phyloP scores from a whole-genome alignment of 2,113 vertebrate genomes.

The Saguinus midas region DNA sequence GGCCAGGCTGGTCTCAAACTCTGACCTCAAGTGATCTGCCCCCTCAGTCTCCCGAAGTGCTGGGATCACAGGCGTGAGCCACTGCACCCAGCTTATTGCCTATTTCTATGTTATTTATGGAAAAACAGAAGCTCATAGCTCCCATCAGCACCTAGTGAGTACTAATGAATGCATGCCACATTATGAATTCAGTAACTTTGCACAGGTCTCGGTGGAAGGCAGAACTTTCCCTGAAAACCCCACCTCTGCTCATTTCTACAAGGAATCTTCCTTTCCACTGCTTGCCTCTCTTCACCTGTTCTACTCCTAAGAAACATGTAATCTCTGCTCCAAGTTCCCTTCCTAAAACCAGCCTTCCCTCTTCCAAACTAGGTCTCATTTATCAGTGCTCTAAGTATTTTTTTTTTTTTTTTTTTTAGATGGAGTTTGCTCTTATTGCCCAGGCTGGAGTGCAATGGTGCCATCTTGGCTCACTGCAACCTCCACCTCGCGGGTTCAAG shows the following conservation, averaged over 20 bases:
- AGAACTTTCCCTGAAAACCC: not conserved
- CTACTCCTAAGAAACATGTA: not conserved
- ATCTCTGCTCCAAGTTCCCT: not conserved
- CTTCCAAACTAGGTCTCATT: not conserved
- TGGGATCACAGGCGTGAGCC: not conserved
- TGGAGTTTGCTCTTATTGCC: too few relatives aligned
- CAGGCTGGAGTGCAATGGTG: too few relatives aligned
- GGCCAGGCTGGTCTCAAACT: not conserved
- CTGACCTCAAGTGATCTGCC: not conserved
- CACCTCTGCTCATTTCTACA: not conserved
- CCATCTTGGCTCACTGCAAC: too few relatives aligned
- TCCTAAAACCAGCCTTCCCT: not conserved
- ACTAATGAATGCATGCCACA: not conserved
- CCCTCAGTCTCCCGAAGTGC: not conserved
- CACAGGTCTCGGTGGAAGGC: accelerated
- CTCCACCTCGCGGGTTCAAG: too few relatives aligned
- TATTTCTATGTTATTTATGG: not conserved
- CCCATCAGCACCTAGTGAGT: accelerated
- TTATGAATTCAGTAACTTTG: not conserved
- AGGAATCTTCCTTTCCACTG: not conserved
- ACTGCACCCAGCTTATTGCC: not conserved
- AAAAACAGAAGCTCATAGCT: not conserved
- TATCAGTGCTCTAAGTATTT: not conserved
- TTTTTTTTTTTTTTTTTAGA: too few relatives aligned
- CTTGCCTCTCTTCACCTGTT: not conserved